These are phyloP conservation scores for Athalia circularis DNA, from an alignment of 2,888 invertebrate species.

Conservation along the genomic window DNA sequence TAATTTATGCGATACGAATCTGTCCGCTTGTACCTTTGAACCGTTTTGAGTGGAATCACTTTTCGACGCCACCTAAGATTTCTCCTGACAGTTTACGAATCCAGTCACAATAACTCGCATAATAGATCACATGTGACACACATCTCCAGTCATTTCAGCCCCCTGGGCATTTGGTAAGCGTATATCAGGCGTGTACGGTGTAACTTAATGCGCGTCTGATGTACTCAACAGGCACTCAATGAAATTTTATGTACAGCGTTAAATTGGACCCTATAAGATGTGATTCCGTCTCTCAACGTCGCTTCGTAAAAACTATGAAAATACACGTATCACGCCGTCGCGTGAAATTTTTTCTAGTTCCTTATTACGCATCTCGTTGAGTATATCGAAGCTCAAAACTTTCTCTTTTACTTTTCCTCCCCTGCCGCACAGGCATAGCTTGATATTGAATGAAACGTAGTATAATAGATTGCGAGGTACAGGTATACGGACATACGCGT, in stretches of 20 bases:
- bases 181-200: not conserved
- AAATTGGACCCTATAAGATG: not conserved
- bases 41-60: not conserved
- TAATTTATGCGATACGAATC: not conserved
- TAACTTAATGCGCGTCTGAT: conserved; percentile 42
- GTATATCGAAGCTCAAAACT: conserved; percentile 10
- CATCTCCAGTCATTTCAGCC: conserved; percentile 33
- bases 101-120: conserved; percentile 17
- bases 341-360: not conserved
- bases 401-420: conserved; percentile 17
- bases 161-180: not conserved
- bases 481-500: not conserved
- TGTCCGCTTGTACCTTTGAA: not conserved
- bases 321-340: not conserved
- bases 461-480: not conserved
- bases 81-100: not conserved
- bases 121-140: conserved; percentile 30
- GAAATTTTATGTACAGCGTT: conserved; percentile 28
- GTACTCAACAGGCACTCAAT: conserved; percentile 40
- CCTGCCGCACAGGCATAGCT: not conserved
- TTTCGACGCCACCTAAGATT: conserved; percentile 6
- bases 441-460: conserved; percentile 18
- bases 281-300: not conserved
- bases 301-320: not conserved
- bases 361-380: conserved; percentile 3